Percentiles rank a stretch among this genome's conserved stretches.
Evolutionary conservation across 2,113 vertebrate species (phyloP).

Genomic region (Sinocyclocheilus rhinocerous): DNA sequence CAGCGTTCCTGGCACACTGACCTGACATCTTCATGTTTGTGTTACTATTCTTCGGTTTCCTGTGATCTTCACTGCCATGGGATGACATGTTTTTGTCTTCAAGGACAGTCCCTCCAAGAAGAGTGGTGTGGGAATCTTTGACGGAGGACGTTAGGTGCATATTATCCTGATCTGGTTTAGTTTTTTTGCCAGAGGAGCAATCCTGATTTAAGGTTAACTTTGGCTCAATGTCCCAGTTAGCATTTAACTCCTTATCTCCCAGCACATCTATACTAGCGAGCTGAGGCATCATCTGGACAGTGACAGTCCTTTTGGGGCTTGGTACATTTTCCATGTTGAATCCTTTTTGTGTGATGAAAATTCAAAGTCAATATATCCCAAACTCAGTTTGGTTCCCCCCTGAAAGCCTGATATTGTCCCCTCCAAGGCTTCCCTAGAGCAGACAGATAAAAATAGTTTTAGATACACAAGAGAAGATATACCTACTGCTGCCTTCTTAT

Average conservation of each 20-base stretch:
- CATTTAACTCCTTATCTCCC: slow-evolving; percentile 72
- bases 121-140: background rate
- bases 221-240: slow-evolving; percentile 69
- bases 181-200: slow-evolving; percentile 56
- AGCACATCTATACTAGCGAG: slow-evolving; percentile 72
- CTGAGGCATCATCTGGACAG: slow-evolving; percentile 78
- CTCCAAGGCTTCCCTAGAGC: slow-evolving; percentile 30
- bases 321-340: slow-evolving; percentile 86
- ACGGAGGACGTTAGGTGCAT: slow-evolving; percentile 34
- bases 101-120: slow-evolving; percentile 23
- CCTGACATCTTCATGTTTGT: slow-evolving; percentile 51
- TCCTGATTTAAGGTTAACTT: slow-evolving; percentile 72
- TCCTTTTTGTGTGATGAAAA: slow-evolving; percentile 58
- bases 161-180: slow-evolving; percentile 57
- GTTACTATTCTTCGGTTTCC: slow-evolving; percentile 53
- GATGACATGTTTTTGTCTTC: slow-evolving; percentile 46
- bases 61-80: slow-evolving; percentile 53
- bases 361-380: slow-evolving; percentile 55
- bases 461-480: background rate
- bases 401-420: slow-evolving; percentile 38
- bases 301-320: slow-evolving; percentile 85
- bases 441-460: slow-evolving; percentile 13
- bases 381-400: background rate
- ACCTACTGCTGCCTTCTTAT: background rate
- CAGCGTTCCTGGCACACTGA: slow-evolving; percentile 36